phyloP scores from a whole-genome alignment of 2,113 vertebrate species.

The Nothocercus nigrocapillus region DNA sequence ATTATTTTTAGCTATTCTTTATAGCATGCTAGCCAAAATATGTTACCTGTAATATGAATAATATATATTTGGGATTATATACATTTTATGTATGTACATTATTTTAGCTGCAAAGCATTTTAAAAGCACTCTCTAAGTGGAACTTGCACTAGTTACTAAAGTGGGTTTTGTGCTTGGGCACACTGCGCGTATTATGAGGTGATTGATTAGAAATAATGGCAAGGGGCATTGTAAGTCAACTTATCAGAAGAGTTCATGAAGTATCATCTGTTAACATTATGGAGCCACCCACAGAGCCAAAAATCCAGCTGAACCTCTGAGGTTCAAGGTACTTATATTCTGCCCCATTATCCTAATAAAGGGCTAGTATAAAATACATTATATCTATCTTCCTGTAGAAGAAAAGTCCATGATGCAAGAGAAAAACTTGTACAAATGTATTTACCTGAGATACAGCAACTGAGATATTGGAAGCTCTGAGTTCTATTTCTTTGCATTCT shows the following conservation, averaged over 20 bases:
- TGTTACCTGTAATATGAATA: background rate
- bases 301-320: background rate
- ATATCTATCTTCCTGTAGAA: background rate
- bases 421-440: background rate
- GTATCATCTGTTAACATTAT: background rate
- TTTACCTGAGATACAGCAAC: background rate
- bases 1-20: background rate
- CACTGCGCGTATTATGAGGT: background rate
- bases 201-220: background rate
- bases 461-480: background rate
- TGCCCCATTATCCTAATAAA: background rate
- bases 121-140: background rate
- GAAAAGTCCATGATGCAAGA: background rate
- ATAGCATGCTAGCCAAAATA: background rate
- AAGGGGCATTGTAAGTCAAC: background rate
- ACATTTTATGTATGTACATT: background rate
- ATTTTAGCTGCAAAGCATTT: background rate
- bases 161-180: background rate
- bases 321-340: background rate
- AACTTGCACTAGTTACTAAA: background rate
- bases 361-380: background rate
- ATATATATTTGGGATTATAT: background rate
- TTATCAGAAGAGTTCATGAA: background rate
- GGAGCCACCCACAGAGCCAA: rapidly evolving
- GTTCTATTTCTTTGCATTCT: background rate